These are phyloP conservation scores for Phymatocera aterrima DNA, from an alignment of 2,888 invertebrate genomes.

Conservation along the genomic window DNA sequence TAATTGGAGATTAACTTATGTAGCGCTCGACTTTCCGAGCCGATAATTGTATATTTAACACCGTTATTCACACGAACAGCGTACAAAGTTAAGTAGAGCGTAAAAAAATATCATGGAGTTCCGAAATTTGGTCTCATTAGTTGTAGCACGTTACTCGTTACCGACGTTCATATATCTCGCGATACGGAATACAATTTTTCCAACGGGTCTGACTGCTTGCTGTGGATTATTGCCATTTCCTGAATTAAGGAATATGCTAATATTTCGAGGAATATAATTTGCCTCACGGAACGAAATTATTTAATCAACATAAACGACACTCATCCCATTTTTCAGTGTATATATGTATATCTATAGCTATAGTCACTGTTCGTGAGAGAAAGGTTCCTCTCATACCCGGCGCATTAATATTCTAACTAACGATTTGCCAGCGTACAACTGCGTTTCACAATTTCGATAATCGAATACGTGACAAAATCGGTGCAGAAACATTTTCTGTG, in stretches of 20 bases:
- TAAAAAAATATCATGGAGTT: not conserved
- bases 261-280: not conserved
- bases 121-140: conserved; percentile 12
- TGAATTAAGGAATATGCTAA: conserved; percentile 26
- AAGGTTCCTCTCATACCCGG: not conserved
- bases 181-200: not conserved
- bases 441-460: too few species aligned
- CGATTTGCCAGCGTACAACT: too few species aligned
- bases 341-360: not conserved
- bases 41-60: not conserved
- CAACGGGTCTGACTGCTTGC: not conserved
- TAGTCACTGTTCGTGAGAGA: not conserved
- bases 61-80: not conserved
- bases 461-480: too few species aligned
- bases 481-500: too few species aligned
- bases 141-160: not conserved
- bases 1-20: conserved; percentile 14
- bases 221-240: conserved; percentile 1
- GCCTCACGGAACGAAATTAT: not conserved
- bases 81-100: not conserved
- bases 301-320: not conserved
- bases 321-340: not conserved
- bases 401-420: too few species aligned
- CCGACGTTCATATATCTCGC: not conserved
- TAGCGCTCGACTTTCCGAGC: not conserved